Conservation (phyloP, 2,797 vertebrate genomes). For the Aselliscus stoliczkanus region DNA sequence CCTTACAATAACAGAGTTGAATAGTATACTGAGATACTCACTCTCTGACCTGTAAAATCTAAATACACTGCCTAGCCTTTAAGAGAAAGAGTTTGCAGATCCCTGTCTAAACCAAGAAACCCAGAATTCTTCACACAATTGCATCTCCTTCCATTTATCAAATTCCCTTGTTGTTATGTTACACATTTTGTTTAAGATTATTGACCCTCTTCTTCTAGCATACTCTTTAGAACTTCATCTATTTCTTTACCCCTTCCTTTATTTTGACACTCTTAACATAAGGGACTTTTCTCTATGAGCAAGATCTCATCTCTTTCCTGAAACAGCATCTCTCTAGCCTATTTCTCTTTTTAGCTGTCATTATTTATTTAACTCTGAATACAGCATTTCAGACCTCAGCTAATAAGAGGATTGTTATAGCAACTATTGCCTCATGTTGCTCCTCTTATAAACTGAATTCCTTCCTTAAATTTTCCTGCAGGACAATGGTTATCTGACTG, state of each 20-base stretch:
- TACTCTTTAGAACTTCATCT: neutral
- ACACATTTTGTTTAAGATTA: neutral
- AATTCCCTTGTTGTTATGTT: neutral
- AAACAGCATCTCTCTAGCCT: neutral
- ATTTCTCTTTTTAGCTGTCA: neutral
- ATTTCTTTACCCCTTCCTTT: neutral
- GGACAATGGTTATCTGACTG: neutral
- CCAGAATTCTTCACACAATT: neutral
- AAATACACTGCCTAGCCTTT: neutral
- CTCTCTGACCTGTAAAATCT: neutral
- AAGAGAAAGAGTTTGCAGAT: neutral
- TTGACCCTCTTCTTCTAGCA: neutral
- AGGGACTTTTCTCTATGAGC: neutral
- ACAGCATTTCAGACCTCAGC: neutral
- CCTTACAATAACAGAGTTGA: neutral
- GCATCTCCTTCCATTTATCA: neutral
- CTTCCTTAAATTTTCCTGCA: neutral
- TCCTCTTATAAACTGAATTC: neutral
- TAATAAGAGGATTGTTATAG: slow-evolving; percentile 14
- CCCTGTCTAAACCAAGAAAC: neutral
- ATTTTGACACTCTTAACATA: neutral
- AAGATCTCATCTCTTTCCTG: neutral
- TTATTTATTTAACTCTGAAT: slow-evolving; percentile 34
- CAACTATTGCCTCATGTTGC: neutral
- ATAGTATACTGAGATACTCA: neutral